These are phyloP conservation scores for Sceloporus undulatus DNA, from an alignment of 2,113 vertebrate genomes.

Conservation along the genomic window DNA sequence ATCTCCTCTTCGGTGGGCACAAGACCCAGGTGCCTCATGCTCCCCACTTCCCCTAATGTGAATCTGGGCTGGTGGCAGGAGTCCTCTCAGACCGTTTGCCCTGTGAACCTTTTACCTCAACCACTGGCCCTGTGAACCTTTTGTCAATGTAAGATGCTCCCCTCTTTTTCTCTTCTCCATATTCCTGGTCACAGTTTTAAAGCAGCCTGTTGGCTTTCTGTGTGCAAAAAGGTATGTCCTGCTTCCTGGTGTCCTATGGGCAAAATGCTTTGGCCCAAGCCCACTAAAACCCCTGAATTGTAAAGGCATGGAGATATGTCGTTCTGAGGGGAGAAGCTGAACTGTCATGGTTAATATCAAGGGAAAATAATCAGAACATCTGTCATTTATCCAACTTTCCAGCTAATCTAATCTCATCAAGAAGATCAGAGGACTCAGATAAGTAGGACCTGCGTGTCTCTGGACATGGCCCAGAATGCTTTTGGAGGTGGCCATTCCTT, in stretches of 20 bases:
- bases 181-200: no score
- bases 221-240: no score
- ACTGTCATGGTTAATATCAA: no score
- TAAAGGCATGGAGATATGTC: no score
- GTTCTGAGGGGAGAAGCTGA: not conserved
- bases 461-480: not conserved
- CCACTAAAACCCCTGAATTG: not conserved
- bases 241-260: not conserved
- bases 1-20: not conserved
- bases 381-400: not conserved
- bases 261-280: not conserved
- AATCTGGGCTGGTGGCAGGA: not conserved
- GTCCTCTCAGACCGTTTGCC: not conserved
- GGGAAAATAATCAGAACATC: not conserved
- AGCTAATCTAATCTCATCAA: not conserved
- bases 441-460: not conserved
- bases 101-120: no score
- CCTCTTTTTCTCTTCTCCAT: no score
- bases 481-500: not conserved
- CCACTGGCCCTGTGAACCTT: no score
- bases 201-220: not conserved
- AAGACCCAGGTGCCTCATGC: not conserved
- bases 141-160: no score
- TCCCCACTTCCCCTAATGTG: not conserved
- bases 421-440: no score